phyloP scores from a whole-genome alignment of 1,140 invertebrate species.

The Magallana gigas region DNA sequence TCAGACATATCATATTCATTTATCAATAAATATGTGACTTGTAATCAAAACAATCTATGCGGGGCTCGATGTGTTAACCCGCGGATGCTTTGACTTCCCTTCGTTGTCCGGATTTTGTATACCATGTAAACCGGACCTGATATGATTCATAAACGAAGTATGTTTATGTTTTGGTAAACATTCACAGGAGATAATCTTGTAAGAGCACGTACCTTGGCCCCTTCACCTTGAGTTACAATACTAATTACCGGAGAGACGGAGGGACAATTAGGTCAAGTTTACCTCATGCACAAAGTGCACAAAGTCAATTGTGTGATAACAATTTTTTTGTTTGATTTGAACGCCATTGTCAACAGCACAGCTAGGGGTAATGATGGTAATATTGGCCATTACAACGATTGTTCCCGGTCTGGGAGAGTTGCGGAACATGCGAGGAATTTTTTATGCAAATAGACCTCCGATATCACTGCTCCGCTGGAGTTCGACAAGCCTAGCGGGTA shows the following conservation, averaged over 20 bases:
- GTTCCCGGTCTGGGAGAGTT: slow-evolving; percentile 1
- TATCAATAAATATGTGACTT: no score
- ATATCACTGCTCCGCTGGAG: slow-evolving; percentile 11
- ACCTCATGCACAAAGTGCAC: slow-evolving; percentile 16
- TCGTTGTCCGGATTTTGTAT: no score
- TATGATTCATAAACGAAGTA: slow-evolving; percentile 29
- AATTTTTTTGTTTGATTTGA: slow-evolving; percentile 26
- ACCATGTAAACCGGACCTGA: neutral
- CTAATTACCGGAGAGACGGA: slow-evolving; percentile 7
- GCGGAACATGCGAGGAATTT: slow-evolving; percentile 10
- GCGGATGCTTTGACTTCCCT: no score
- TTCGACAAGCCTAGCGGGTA: slow-evolving; percentile 29
- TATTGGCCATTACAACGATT: neutral
- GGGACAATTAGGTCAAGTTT: neutral
- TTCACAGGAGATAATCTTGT: neutral
- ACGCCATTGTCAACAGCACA: slow-evolving; percentile 22
- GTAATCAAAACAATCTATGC: no score
- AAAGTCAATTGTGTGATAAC: slow-evolving; percentile 4
- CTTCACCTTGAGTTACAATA: neutral
- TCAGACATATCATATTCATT: no score
- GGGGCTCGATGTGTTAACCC: no score
- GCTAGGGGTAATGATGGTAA: slow-evolving; percentile 4
- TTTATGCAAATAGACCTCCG: slow-evolving; percentile 23
- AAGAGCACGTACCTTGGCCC: neutral
- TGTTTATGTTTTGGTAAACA: slow-evolving; percentile 35